These are phyloP conservation scores for Marmota flaviventris DNA, from an alignment of 2,113 vertebrate genomes.

Conservation along the genomic window DNA sequence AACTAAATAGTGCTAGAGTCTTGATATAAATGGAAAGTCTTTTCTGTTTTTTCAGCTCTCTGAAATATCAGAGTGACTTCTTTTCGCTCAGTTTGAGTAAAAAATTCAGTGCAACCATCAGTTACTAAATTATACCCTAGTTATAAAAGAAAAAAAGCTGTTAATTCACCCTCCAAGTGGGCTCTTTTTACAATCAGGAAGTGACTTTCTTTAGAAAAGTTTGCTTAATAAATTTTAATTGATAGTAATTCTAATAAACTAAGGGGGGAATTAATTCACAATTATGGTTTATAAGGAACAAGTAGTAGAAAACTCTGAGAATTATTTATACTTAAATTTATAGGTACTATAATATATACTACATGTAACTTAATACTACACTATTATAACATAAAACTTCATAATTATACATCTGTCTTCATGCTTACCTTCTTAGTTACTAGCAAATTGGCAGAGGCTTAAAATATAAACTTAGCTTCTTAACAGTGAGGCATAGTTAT, in stretches of 20 bases:
- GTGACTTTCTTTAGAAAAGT: slow-evolving; percentile 36
- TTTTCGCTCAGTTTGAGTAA: neutral
- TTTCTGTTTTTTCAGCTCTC: neutral
- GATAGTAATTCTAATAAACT: slow-evolving; percentile 57
- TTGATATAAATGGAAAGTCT: neutral
- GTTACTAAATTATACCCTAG: neutral
- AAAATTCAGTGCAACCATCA: neutral
- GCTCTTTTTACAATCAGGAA: slow-evolving; percentile 21
- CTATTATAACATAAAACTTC: slow-evolving; percentile 32
- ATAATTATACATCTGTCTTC: slow-evolving; percentile 47
- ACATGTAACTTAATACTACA: neutral
- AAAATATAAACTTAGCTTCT: slow-evolving; percentile 74
- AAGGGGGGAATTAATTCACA: slow-evolving; percentile 49
- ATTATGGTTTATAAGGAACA: slow-evolving; percentile 40
- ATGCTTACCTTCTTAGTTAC: slow-evolving; percentile 35
- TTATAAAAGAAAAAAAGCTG: neutral
- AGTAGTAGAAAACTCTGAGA: slow-evolving; percentile 19
- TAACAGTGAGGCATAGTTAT: slow-evolving; percentile 63
- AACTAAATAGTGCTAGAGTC: neutral
- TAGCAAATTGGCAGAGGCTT: slow-evolving; percentile 51
- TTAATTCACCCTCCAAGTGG: neutral
- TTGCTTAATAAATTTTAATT: slow-evolving; percentile 62
- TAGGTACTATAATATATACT: neutral
- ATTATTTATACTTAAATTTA: slow-evolving; percentile 3
- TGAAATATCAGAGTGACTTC: neutral